phyloP scores from a whole-genome alignment of 64 coral and sea anemone genomes.

The Astreopora myriophthalma region DNA sequence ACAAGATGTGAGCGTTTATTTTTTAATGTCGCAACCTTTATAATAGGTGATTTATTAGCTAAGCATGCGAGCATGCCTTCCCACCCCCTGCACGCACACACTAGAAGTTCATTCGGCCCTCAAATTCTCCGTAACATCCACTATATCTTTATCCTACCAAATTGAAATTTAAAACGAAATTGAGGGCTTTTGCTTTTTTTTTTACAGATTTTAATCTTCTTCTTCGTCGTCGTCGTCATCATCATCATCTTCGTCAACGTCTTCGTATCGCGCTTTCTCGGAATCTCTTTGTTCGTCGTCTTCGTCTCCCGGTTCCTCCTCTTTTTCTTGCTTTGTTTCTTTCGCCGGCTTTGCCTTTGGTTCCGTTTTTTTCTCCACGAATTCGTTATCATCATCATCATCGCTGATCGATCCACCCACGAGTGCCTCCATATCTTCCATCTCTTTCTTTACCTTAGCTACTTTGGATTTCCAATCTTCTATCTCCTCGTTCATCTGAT shows the following conservation, averaged over 20 bases:
- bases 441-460: slow-evolving; percentile 49
- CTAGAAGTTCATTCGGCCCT: no score
- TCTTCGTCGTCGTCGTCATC: background rate
- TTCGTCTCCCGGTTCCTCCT: background rate
- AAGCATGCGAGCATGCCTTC: no score
- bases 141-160: background rate
- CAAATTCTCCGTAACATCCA: background rate
- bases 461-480: slow-evolving; percentile 28
- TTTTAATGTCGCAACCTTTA: no score
- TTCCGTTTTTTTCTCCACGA: background rate
- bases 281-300: background rate
- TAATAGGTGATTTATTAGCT: no score
- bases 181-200: background rate
- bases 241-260: background rate
- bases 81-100: no score
- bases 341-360: background rate
- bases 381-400: background rate
- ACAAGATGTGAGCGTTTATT: no score
- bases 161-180: background rate
- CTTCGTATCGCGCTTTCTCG: no score
- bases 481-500: slow-evolving; percentile 60
- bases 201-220: background rate
- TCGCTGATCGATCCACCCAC: slow-evolving; percentile 43
- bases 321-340: background rate
- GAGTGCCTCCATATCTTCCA: slow-evolving; percentile 79